Percentiles rank a stretch among this genome's conserved stretches.
phyloP scores from a whole-genome alignment of 2,797 vertebrate species.

The Salarias fasciatus region DNA sequence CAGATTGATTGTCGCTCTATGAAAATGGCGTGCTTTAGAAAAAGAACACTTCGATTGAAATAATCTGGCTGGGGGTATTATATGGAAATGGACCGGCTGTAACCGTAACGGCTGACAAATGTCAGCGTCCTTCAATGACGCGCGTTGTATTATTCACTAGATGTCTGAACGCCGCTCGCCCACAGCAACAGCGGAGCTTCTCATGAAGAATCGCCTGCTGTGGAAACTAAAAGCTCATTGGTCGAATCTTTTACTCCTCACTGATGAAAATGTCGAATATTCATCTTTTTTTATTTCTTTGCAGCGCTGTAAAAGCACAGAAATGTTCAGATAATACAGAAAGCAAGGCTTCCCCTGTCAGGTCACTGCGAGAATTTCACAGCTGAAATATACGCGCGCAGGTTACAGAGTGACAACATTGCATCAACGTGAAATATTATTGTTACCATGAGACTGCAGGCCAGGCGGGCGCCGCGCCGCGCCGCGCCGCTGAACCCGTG shows the following conservation, averaged over 20 bases:
- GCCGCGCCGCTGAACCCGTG: constrained; percentile 24
- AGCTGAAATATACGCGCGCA: not conserved
- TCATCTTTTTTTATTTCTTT: not conserved
- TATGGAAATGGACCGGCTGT: constrained; percentile 67
- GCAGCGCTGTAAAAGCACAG: too few relatives aligned
- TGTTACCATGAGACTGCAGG: constrained; percentile 11
- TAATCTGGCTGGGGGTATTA: constrained; percentile 60
- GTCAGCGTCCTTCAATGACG: constrained; percentile 44
- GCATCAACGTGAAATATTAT: constrained; percentile 18
- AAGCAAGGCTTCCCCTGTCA: too few relatives aligned
- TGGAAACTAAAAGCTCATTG: not conserved
- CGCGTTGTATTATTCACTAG: constrained; percentile 40
- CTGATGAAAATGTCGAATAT: not conserved
- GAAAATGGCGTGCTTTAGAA: constrained; percentile 73
- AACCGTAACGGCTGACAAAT: constrained; percentile 50
- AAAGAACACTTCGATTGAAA: constrained; percentile 71
- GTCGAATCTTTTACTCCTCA: not conserved
- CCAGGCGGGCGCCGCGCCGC: not conserved
- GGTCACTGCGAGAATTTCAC: not conserved
- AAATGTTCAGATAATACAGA: too few relatives aligned
- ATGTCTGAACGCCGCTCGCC: constrained; percentile 15
- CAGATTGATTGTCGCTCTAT: constrained; percentile 75
- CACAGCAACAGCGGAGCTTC: constrained; percentile 34
- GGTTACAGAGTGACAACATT: constrained; percentile 12
- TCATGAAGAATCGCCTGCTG: not conserved